Percentiles rank a stretch among this genome's conserved stretches.
These are phyloP conservation scores for Microplitis manilae DNA, from an alignment of 2,888 invertebrate genomes.

Conservation along the genomic window DNA sequence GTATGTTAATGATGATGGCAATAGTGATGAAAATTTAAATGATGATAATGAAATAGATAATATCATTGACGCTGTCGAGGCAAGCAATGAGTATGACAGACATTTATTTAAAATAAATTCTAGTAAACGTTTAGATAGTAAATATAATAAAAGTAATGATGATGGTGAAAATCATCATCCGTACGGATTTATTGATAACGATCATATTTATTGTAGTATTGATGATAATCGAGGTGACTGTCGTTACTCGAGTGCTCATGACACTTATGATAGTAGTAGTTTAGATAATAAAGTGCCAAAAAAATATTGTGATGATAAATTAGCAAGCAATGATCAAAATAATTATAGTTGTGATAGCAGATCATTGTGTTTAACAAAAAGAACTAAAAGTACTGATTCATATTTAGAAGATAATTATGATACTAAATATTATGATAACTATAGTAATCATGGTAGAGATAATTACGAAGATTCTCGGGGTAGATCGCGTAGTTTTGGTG, in stretches of 20 bases:
- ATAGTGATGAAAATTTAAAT: not conserved
- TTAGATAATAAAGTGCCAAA: constrained; percentile 20
- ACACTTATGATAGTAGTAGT: constrained; percentile 14
- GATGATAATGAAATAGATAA: not conserved
- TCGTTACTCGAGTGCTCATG: constrained; percentile 28
- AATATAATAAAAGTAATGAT: constrained; percentile 41
- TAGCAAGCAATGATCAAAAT: not conserved
- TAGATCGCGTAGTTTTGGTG: constrained; percentile 36
- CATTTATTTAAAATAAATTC: not conserved
- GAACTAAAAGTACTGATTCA: constrained; percentile 63
- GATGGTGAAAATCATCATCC: constrained; percentile 49
- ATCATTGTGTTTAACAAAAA: constrained; percentile 49
- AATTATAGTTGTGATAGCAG: not conserved
- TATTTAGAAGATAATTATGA: constrained; percentile 60
- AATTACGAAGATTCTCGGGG: constrained; percentile 33
- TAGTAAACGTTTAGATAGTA: constrained; percentile 32
- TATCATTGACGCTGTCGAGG: not conserved
- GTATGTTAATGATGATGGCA: not conserved
- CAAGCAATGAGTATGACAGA: not conserved
- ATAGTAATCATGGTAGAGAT: constrained; percentile 6
- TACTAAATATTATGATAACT: constrained; percentile 6
- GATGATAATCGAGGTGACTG: constrained; percentile 73
- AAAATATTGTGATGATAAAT: constrained; percentile 20
- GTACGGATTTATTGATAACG: constrained; percentile 54
- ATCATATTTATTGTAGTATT: constrained; percentile 73